phyloP scores from a whole-genome alignment of 2,888 invertebrate species.

The Sminthurinus aureus region DNA sequence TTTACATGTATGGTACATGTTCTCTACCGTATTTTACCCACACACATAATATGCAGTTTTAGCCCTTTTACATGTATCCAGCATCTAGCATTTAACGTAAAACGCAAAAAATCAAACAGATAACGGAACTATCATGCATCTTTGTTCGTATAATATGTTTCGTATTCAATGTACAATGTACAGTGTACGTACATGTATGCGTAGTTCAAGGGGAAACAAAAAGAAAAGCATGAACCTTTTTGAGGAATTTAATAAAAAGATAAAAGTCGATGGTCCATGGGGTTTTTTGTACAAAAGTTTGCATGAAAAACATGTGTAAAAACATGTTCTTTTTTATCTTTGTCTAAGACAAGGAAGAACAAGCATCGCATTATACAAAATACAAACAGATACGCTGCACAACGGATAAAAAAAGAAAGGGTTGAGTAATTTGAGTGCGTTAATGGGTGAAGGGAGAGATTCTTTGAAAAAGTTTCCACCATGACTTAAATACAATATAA shows the following conservation, averaged over 20 bases:
- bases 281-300: neutral
- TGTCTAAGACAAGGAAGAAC: neutral
- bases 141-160: too few relatives aligned
- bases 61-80: too few relatives aligned
- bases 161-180: too few relatives aligned
- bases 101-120: too few relatives aligned
- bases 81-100: too few relatives aligned
- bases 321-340: neutral
- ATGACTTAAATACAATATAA: neutral
- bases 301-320: neutral
- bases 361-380: neutral
- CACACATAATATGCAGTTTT: too few relatives aligned
- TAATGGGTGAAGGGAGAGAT: neutral
- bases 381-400: neutral
- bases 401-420: neutral
- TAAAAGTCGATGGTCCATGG: neutral
- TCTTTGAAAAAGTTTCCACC: too few relatives aligned
- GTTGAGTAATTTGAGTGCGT: constrained; percentile 25
- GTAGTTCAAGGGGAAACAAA: neutral
- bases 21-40: too few relatives aligned
- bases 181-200: too few relatives aligned
- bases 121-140: too few relatives aligned
- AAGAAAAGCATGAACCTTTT: neutral
- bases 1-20: too few relatives aligned
- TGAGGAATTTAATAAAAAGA: neutral